These are phyloP conservation scores for Psix sp. DNA, from an alignment of 1,140 invertebrate species.

Conservation along the genomic window DNA sequence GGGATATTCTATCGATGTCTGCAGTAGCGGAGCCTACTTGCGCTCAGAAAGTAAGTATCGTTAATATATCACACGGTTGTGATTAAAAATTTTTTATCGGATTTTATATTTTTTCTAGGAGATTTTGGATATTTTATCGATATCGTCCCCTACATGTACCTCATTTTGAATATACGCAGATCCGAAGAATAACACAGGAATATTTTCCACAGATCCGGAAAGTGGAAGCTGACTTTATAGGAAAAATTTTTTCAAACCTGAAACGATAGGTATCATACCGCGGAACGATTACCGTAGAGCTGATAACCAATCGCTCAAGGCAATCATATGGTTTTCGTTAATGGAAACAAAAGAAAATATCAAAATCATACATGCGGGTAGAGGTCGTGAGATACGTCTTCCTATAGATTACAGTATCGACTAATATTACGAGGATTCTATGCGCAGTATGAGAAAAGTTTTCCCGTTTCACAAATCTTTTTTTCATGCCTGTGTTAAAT, in stretches of 20 bases:
- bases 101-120: no score
- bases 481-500: slow-evolving; percentile 38
- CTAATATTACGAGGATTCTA: slow-evolving; percentile 13
- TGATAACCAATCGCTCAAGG: slow-evolving; percentile 11
- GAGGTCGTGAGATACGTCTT: slow-evolving; percentile 7
- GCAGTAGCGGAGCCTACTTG: no score
- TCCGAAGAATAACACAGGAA: no score
- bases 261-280: slow-evolving; percentile 15
- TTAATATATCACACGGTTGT: no score
- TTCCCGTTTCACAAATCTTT: slow-evolving; percentile 46
- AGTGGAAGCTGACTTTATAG: neutral
- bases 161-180: no score
- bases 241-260: slow-evolving; percentile 31
- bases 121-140: no score
- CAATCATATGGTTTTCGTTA: neutral
- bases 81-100: no score
- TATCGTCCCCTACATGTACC: no score
- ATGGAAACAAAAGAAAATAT: slow-evolving; percentile 3
- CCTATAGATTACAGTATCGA: slow-evolving; percentile 5
- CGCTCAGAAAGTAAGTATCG: no score
- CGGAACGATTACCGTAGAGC: neutral
- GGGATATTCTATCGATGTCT: no score
- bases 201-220: no score
- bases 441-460: slow-evolving; percentile 6
- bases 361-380: slow-evolving; percentile 4